Base-by-base conservation (phyloP, 2,888 invertebrate genomes). In the Stenodera caucasica region DNA sequence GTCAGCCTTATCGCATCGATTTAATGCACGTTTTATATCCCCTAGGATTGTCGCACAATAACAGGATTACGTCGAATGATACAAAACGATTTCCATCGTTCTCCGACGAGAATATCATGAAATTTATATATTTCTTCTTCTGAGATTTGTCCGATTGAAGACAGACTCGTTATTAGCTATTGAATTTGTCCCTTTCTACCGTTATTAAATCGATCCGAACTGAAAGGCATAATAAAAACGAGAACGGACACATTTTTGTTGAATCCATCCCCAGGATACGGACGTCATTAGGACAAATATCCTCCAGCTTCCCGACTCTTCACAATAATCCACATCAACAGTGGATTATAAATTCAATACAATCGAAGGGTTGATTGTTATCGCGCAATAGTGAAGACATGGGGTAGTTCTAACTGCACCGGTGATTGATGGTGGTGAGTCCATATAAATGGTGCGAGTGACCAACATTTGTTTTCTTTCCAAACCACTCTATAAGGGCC, bases 381-480 rank as follows among this genome's bases (percentile, higher is more conserved):
- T 37, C 21, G n/a, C n/a, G n/a, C n/a, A 52, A 33, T 49, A 49
- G 55, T 30, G 18, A 53, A 11, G 55, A 23, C 26, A 35, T 51
- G 15, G 54, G 62, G 58, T 59, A 37, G 55, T 52, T 53, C 57
- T 60, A 58, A 60, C 60, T 66, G 21, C 56, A 55, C 58, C 62
- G 58, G 68, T 73, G 75, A 77, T 77, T 77, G 74, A 77, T 77
- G 74, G 61, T 61, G 55, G 57, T 65, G 71, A 70, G 67, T 70
- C 69, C 60, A 61, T 68, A 66, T 64, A 70, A 70, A 73, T 73
- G 76, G 76, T 76, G 75, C 72, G 21, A 71, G 72, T 70, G 73
- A 70, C 68, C 70, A 70, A 70, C 77, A 78, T 78, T 77, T 78
- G 76, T 78, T 78, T 78, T 76, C 78, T 74, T 77, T 77, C 72